These are phyloP conservation scores for Oreotrochilus melanogaster DNA, from an alignment of 2,113 vertebrate species.

Conservation along the genomic window DNA sequence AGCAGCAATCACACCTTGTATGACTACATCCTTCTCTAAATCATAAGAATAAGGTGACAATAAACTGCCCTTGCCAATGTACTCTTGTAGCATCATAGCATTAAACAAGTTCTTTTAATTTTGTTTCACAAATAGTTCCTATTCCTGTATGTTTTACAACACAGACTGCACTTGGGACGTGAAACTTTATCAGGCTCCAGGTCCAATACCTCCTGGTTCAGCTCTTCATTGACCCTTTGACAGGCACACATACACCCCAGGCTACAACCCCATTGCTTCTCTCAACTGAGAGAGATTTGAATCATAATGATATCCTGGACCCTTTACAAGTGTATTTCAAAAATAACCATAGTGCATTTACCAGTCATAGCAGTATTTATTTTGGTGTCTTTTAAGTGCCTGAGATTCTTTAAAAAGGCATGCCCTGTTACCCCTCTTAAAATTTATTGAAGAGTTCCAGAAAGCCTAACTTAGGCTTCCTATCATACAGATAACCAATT, in stretches of 20 bases:
- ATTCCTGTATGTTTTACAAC: neutral
- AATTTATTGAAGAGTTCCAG: constrained; percentile 4
- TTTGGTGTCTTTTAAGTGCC: constrained; percentile 8
- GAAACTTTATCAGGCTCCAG: neutral
- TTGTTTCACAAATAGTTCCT: neutral
- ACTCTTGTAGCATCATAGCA: neutral
- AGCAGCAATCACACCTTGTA: neutral
- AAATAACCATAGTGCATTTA: neutral
- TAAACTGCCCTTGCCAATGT: neutral
- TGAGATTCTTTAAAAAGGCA: constrained; percentile 32
- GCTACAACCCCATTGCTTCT: neutral
- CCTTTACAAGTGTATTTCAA: constrained; percentile 42
- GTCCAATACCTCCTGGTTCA: neutral
- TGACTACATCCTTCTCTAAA: neutral
- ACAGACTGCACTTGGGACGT: neutral
- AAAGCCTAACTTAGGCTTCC: neutral
- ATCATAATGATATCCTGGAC: constrained; percentile 22
- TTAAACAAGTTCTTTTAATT: neutral
- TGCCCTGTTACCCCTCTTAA: neutral
- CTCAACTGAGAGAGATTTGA: neutral
- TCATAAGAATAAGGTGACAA: neutral
- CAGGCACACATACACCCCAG: neutral
- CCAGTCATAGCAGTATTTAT: constrained; percentile 26
- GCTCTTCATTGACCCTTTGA: neutral
- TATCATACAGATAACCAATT: neutral